phyloP scores from a whole-genome alignment of 64 coral and sea anemone species.

The Anthopleura sola region DNA sequence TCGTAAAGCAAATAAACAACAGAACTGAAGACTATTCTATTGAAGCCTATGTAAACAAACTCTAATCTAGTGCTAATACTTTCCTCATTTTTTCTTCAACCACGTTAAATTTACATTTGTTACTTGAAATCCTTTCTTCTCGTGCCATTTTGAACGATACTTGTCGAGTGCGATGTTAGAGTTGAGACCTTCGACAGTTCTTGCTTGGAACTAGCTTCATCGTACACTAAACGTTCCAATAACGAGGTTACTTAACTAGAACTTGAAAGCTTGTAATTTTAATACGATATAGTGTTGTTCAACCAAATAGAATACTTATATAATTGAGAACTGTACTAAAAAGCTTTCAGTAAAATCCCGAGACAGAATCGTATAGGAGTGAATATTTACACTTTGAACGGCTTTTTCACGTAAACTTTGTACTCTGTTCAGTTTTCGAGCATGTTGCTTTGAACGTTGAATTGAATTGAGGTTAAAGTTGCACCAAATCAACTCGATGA shows the following conservation, averaged over 20 bases:
- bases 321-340: background rate
- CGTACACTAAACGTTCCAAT: background rate
- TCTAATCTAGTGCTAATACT: background rate
- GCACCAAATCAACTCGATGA: background rate
- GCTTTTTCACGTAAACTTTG: no score
- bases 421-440: no score
- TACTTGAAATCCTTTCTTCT: background rate
- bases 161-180: background rate
- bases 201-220: background rate
- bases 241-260: background rate
- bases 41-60: slow-evolving; percentile 11
- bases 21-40: background rate
- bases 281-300: background rate
- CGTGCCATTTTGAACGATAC: background rate
- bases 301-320: background rate
- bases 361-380: background rate
- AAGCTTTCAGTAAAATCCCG: background rate
- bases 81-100: background rate
- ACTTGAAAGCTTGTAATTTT: background rate
- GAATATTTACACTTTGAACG: no score
- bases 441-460: background rate
- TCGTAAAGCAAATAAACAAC: background rate
- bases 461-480: background rate
- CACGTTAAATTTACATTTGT: background rate
- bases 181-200: no score